Evolutionary conservation across 2,113 vertebrate genomes (phyloP).

Genomic region (Edolisoma coerulescens): DNA sequence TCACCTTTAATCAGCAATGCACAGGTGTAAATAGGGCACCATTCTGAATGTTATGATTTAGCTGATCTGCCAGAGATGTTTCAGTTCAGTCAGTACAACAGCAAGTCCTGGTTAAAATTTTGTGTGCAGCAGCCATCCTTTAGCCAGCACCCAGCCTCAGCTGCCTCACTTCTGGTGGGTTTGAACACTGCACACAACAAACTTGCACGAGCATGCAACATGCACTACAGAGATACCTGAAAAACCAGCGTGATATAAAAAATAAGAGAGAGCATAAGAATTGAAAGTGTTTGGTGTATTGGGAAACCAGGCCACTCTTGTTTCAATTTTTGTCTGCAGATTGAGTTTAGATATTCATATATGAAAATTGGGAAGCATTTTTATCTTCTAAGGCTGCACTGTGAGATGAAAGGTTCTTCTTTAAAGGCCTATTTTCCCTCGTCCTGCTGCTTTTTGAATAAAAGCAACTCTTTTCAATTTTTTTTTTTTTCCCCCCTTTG

Average conservation of each 20-base stretch:
- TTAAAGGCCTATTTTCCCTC: neutral
- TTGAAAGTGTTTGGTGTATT: neutral
- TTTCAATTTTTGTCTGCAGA: constrained; percentile 45
- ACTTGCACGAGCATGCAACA: neutral
- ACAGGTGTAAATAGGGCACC: accelerated
- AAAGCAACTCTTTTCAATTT: neutral
- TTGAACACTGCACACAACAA: neutral
- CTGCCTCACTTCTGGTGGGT: neutral
- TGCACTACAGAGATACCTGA: neutral
- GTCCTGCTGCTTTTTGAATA: constrained; percentile 36
- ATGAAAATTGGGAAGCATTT: constrained; percentile 43
- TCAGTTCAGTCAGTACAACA: neutral
- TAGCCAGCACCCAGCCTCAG: neutral
- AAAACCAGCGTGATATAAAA: neutral
- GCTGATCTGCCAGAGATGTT: neutral
- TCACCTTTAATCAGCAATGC: neutral
- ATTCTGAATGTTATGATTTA: neutral
- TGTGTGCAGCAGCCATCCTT: neutral
- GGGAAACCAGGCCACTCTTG: constrained; percentile 24
- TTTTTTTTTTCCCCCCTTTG: neutral
- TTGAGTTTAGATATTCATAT: constrained; percentile 54
- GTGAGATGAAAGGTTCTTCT: constrained; percentile 50
- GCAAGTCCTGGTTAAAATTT: accelerated
- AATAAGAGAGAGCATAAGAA: neutral
- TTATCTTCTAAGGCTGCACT: constrained; percentile 22